These are phyloP conservation scores for Glyptemys insculpta DNA, from an alignment of 2,797 vertebrate genomes.

Conservation along the genomic window DNA sequence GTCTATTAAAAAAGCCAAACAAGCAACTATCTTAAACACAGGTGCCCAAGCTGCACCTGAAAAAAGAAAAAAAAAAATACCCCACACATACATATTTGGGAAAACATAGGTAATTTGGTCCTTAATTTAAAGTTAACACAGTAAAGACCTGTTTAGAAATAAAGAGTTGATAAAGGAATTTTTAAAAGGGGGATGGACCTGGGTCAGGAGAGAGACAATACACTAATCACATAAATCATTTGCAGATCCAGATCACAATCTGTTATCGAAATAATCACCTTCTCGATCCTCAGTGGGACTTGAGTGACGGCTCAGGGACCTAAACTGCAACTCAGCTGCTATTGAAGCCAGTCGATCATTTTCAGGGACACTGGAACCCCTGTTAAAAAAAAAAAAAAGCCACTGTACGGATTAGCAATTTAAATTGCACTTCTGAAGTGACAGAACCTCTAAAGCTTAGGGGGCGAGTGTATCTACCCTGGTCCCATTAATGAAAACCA, in stretches of 20 bases:
- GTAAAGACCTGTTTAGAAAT: background rate
- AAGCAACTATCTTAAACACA: background rate
- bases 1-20: background rate
- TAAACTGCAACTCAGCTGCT: slow-evolving; percentile 94
- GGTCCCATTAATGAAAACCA: slow-evolving; percentile 10
- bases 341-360: slow-evolving; percentile 96
- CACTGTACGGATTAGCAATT: slow-evolving; percentile 43
- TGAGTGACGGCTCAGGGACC: slow-evolving; percentile 97
- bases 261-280: slow-evolving; percentile 82
- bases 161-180: background rate
- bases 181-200: background rate
- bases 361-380: slow-evolving; percentile 94
- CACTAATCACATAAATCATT: background rate
- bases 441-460: background rate
- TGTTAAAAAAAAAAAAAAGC: slow-evolving; percentile 73
- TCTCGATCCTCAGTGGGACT: slow-evolving; percentile 98
- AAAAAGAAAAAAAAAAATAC: background rate
- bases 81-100: background rate
- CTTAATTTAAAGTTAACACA: background rate
- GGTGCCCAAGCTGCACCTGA: background rate
- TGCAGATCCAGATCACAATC: slow-evolving; percentile 12
- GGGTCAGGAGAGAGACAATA: background rate
- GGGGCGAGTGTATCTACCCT: background rate
- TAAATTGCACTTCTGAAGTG: slow-evolving; percentile 13
- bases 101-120: background rate